phyloP scores from a whole-genome alignment of 2,797 vertebrate species.

The Xenopus petersii region DNA sequence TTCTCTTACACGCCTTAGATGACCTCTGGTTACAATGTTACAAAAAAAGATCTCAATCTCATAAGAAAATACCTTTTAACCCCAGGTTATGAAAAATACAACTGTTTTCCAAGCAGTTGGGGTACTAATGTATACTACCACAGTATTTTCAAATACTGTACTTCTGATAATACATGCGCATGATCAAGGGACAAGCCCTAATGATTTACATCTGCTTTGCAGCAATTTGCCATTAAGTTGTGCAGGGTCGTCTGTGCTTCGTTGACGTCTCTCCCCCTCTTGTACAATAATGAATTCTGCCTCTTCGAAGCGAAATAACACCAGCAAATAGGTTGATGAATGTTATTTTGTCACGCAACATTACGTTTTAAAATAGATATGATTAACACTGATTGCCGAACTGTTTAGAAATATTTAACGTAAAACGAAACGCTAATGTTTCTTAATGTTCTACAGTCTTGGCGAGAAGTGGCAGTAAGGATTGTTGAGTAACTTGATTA shows the following conservation, averaged over 20 bases:
- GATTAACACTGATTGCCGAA: conserved; percentile 47
- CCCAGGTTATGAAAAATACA: too few species aligned
- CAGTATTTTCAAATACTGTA: too few species aligned
- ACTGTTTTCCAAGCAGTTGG: too few species aligned
- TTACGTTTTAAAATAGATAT: conserved; percentile 47
- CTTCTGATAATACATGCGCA: too few species aligned
- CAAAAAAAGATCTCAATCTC: too few species aligned
- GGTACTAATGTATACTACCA: too few species aligned
- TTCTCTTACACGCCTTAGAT: too few species aligned
- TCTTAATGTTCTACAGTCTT: conserved; percentile 2
- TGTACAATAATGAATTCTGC: conserved; percentile 26
- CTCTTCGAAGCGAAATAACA: conserved; percentile 27
- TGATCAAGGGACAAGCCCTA: too few species aligned
- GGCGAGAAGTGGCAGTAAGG: not conserved
- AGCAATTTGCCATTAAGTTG: too few species aligned
- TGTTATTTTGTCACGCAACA: conserved; percentile 45
- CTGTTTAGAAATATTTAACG: conserved; percentile 23
- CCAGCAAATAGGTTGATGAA: conserved; percentile 47
- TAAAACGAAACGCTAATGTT: conserved; percentile 24
- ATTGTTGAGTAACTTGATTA: not conserved
- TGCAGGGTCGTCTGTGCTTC: too few species aligned
- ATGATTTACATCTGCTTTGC: not conserved
- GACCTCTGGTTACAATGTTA: too few species aligned
- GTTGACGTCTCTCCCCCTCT: conserved; percentile 5
- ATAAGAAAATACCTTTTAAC: too few species aligned